Evolutionary conservation across 1,140 invertebrate species (phyloP).

Genomic region (Apolygus lucorum): DNA sequence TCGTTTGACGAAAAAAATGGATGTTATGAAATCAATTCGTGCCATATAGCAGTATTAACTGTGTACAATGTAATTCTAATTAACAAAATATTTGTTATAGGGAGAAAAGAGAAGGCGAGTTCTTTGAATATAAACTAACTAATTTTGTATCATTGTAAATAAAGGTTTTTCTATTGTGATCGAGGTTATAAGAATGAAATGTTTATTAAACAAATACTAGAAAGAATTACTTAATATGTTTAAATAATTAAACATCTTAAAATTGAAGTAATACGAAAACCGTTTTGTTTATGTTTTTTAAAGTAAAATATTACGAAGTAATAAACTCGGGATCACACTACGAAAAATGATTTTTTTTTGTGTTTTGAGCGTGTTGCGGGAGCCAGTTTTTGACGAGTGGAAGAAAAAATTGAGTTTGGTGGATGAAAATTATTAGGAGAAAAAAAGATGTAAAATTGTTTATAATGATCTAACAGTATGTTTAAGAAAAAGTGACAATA

Average conservation of each 20-base stretch:
- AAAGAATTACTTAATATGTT: not conserved
- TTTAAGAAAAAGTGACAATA: not conserved
- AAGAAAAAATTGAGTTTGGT: too few relatives aligned
- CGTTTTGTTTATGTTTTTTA: not conserved
- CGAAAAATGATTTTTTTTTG: not conserved
- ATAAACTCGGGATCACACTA: too few relatives aligned
- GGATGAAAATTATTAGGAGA: too few relatives aligned
- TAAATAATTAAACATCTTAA: too few relatives aligned
- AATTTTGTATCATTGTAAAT: not conserved
- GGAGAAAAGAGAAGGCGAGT: not conserved
- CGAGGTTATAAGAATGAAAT: not conserved
- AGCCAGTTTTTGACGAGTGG: too few relatives aligned
- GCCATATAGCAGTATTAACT: slow-evolving; percentile 1
- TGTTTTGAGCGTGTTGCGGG: too few relatives aligned
- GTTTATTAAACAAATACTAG: not conserved
- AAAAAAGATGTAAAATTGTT: not conserved
- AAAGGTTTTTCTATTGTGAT: not conserved
- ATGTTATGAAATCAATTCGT: not conserved
- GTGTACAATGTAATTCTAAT: too few relatives aligned
- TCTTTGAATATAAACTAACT: not conserved
- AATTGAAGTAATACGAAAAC: too few relatives aligned
- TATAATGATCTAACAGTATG: not conserved
- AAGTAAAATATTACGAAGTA: too few relatives aligned
- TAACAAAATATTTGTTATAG: too few relatives aligned
- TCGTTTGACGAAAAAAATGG: not conserved